Evolutionary conservation across 2,888 invertebrate genomes (phyloP).

Genomic region (Ophioninae sp.): DNA sequence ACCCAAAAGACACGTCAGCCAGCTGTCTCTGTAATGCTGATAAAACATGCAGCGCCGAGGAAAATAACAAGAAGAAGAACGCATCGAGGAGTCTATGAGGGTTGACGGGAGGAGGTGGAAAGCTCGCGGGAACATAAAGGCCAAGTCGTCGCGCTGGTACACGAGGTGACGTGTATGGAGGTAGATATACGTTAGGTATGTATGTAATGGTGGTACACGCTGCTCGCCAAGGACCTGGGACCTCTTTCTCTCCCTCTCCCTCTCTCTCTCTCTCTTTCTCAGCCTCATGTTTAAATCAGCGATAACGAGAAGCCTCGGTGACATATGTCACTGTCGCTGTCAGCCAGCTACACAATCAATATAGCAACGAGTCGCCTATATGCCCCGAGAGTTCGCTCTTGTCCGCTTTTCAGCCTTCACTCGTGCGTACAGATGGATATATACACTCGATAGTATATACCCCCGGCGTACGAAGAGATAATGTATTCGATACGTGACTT

Average conservation of each 20-base stretch:
- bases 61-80: constrained; percentile 67
- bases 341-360: constrained; percentile 81
- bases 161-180: constrained; percentile 22
- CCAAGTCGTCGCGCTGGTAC: constrained; percentile 18
- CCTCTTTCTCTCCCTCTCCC: neutral
- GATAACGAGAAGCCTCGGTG: constrained; percentile 81
- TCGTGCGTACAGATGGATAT: constrained; percentile 57
- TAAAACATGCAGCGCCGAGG: constrained; percentile 65
- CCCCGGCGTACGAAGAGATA: constrained; percentile 67
- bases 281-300: constrained; percentile 81
- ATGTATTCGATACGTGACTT: constrained; percentile 80
- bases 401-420: constrained; percentile 69
- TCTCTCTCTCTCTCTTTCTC: constrained; percentile 61
- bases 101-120: constrained; percentile 72
- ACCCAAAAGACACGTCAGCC: constrained; percentile 54
- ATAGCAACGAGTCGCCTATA: constrained; percentile 72
- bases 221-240: constrained; percentile 68
- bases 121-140: constrained; percentile 47
- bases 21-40: constrained; percentile 53
- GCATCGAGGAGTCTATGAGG: constrained; percentile 46
- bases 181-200: constrained; percentile 22
- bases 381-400: constrained; percentile 67
- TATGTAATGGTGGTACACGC: constrained; percentile 40
- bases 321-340: constrained; percentile 81
- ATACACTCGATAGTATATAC: constrained; percentile 48